phyloP scores from a whole-genome alignment of 2,888 invertebrate genomes.

The Ophonus ardosiacus region DNA sequence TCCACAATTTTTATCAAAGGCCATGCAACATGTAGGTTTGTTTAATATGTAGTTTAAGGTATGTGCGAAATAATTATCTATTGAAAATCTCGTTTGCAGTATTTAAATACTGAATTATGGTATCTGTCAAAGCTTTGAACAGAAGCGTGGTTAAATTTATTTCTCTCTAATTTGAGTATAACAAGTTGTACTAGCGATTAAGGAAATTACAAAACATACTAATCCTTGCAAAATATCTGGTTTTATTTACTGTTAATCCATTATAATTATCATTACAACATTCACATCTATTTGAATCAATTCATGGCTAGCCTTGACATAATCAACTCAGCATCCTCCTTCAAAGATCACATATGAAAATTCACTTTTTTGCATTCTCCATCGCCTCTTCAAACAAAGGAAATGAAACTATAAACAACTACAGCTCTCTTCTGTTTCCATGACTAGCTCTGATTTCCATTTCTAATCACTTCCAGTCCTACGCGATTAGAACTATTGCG shows the following conservation, averaged over 20 bases:
- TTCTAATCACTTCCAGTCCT: conserved; percentile 36
- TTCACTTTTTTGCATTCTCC: conserved; percentile 30
- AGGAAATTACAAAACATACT: conserved; percentile 33
- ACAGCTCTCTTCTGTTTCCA: not conserved
- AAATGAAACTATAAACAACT: not conserved
- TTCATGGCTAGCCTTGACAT: conserved; percentile 31
- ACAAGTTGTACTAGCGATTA: not conserved
- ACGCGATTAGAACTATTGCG: conserved; percentile 23
- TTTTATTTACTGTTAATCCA: conserved; percentile 16
- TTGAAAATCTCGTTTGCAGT: not conserved
- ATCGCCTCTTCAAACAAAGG: not conserved
- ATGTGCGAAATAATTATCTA: not conserved
- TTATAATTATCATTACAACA: conserved; percentile 35
- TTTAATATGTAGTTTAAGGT: too few relatives aligned
- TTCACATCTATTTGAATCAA: conserved; percentile 19
- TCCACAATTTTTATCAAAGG: too few relatives aligned
- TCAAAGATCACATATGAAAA: conserved; percentile 42
- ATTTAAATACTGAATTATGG: not conserved
- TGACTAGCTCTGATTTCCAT: conserved; percentile 22
- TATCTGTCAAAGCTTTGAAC: not conserved
- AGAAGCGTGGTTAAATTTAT: conserved; percentile 26
- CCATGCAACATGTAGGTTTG: too few relatives aligned
- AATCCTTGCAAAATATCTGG: conserved; percentile 34
- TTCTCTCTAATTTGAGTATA: not conserved
- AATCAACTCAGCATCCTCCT: conserved; percentile 34